Evolutionary conservation across 2,113 vertebrate species (phyloP).

Genomic region (Tyrannus savana): DNA sequence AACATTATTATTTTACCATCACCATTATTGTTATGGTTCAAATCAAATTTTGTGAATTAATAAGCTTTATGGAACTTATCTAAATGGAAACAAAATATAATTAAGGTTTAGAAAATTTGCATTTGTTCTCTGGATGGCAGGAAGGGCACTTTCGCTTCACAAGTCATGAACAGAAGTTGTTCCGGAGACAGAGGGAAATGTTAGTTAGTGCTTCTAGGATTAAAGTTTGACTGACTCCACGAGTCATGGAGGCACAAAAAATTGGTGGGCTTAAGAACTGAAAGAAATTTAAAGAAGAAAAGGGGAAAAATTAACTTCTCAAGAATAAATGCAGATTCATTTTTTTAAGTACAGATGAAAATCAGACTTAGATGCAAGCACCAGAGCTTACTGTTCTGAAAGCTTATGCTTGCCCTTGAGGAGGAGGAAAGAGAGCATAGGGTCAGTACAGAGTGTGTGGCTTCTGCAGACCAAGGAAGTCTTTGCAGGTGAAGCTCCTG

Average conservation of each 20-base stretch:
- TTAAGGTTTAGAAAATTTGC: not conserved
- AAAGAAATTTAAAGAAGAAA: not conserved
- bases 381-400: not conserved
- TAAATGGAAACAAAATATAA: not conserved
- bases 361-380: not conserved
- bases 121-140: not conserved
- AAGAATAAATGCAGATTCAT: not conserved
- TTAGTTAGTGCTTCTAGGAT: not conserved
- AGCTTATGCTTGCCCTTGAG: not conserved
- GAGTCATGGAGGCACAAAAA: not conserved
- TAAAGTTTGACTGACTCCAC: not conserved
- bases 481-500: not conserved
- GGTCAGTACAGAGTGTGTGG: too few relatives aligned
- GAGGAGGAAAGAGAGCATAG: not conserved
- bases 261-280: not conserved
- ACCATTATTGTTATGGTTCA: not conserved
- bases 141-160: not conserved
- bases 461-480: not conserved
- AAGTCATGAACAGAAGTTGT: not conserved
- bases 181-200: not conserved
- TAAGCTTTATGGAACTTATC: not conserved
- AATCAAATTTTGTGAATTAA: conserved; percentile 10
- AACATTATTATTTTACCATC: not conserved
- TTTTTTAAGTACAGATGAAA: not conserved
- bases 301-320: not conserved